Evolutionary conservation across 2,113 vertebrate genomes (phyloP).

Genomic region (Oncorhynchus masou): DNA sequence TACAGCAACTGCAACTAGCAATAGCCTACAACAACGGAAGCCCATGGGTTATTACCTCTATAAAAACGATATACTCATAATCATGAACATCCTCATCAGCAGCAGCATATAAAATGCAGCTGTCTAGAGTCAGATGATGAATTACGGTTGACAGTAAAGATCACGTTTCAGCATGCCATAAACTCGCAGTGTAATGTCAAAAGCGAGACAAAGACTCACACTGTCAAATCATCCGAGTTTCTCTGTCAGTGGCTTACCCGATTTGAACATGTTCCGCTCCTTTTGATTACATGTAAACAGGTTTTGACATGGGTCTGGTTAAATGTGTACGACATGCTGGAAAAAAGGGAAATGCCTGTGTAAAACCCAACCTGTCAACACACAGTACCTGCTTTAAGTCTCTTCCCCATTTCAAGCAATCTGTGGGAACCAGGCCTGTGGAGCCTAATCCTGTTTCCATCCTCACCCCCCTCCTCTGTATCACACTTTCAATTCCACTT

Average conservation of each 20-base stretch:
- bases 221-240: slow-evolving; percentile 76
- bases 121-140: background rate
- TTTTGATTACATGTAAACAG: slow-evolving; percentile 79
- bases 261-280: slow-evolving; percentile 74
- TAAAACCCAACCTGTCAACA: slow-evolving; percentile 76
- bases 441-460: slow-evolving; percentile 83
- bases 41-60: background rate
- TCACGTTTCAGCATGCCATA: slow-evolving; percentile 53
- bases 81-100: slow-evolving; percentile 36
- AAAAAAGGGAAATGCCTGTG: slow-evolving; percentile 32
- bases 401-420: slow-evolving; percentile 79
- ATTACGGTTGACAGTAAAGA: slow-evolving; percentile 13
- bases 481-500: slow-evolving; percentile 83
- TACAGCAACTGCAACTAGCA: background rate
- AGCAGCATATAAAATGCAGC: background rate
- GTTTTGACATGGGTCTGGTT: slow-evolving; percentile 75
- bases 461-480: slow-evolving; percentile 74
- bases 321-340: slow-evolving; percentile 73
- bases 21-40: slow-evolving; percentile 27
- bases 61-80: slow-evolving; percentile 31
- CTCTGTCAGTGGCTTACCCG: slow-evolving; percentile 65
- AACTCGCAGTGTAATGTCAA: slow-evolving; percentile 40
- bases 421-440: slow-evolving; percentile 81
- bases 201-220: slow-evolving; percentile 56
- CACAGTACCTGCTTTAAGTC: slow-evolving; percentile 78